Evolutionary conservation across 1,140 invertebrate genomes (phyloP).

Genomic region (Heterodera schachtii): DNA sequence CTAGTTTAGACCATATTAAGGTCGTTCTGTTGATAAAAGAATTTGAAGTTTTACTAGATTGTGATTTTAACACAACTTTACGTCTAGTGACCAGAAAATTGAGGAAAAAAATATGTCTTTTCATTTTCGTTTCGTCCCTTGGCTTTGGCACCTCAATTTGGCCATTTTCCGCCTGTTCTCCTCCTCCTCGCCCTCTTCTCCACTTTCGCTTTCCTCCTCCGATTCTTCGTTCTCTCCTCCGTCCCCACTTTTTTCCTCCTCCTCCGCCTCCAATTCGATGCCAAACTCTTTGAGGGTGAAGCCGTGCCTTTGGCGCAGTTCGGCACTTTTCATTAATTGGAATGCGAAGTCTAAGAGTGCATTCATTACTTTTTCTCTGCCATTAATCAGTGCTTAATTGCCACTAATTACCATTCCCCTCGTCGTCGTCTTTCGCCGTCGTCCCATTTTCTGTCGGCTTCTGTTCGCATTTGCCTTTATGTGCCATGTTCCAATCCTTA

Average conservation of each 20-base stretch:
- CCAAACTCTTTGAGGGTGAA: conserved; percentile 57
- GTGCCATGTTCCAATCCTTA: conserved; percentile 67
- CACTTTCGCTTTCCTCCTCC: conserved; percentile 63
- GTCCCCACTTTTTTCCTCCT: conserved; percentile 56
- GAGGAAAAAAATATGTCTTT: too few species aligned
- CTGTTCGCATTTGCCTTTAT: conserved; percentile 74
- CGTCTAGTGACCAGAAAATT: too few species aligned
- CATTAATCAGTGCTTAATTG: too few species aligned
- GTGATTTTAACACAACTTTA: too few species aligned
- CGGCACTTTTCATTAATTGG: conserved; percentile 26
- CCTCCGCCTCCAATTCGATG: conserved; percentile 44
- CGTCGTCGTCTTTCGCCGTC: background rate
- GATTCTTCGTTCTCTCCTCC: conserved; percentile 65
- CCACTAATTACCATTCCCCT: background rate
- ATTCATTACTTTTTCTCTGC: too few species aligned
- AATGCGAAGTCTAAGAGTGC: too few species aligned
- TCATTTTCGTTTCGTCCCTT: too few species aligned
- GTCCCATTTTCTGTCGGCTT: background rate
- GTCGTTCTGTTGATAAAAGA: too few species aligned
- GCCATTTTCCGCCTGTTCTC: conserved; percentile 11
- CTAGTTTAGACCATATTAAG: too few species aligned
- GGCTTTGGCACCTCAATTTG: conserved; percentile 19
- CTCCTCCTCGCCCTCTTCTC: conserved; percentile 38
- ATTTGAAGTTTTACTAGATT: too few species aligned
- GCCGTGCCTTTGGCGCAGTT: conserved; percentile 33